These are phyloP conservation scores for Hippopotamus amphibius DNA, from an alignment of 2,113 vertebrate genomes.

Conservation along the genomic window DNA sequence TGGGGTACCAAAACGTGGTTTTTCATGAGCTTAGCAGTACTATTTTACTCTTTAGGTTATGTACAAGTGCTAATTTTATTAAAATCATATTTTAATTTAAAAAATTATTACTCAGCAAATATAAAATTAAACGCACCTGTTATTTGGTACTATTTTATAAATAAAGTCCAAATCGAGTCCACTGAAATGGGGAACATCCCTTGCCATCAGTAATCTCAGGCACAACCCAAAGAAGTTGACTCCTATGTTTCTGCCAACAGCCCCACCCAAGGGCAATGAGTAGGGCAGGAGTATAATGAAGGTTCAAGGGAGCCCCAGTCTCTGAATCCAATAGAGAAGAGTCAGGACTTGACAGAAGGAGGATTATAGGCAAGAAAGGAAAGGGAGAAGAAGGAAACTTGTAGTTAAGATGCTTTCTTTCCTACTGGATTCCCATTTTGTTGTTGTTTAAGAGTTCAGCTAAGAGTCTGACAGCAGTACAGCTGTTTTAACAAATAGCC, in stretches of 20 bases:
- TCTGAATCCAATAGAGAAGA: neutral
- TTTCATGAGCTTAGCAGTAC: neutral
- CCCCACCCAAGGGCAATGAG: neutral
- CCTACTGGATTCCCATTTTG: neutral
- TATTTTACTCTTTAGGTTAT: conserved; percentile 1
- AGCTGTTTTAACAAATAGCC: neutral
- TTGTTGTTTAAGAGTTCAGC: neutral
- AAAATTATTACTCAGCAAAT: conserved; percentile 27
- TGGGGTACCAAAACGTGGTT: neutral
- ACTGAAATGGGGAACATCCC: neutral
- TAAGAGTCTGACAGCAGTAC: neutral
- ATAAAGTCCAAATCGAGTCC: neutral
- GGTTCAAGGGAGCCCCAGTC: neutral
- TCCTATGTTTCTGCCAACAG: neutral
- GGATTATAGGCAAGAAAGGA: neutral
- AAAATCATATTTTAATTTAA: neutral
- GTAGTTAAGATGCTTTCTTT: neutral
- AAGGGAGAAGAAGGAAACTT: neutral
- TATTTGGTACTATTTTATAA: neutral
- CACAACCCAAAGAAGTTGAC: neutral
- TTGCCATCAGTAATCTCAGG: neutral
- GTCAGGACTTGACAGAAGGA: neutral
- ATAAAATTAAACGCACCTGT: neutral
- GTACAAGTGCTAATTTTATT: neutral
- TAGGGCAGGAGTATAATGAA: neutral